Conservation (phyloP, 2,113 vertebrate species). For the Microtus oregoni region DNA sequence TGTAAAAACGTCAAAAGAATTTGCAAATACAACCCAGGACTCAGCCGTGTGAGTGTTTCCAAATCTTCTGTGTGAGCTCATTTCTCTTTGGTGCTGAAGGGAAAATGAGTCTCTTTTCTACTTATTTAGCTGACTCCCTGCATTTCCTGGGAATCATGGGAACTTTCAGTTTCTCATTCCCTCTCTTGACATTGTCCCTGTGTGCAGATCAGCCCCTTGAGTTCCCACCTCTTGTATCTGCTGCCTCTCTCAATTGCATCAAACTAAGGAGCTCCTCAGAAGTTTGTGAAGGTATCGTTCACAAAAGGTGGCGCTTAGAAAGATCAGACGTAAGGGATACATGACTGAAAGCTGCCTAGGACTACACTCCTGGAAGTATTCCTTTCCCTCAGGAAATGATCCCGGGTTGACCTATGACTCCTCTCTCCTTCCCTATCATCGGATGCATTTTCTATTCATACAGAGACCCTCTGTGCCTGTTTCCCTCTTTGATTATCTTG, state of each 20-base stretch:
- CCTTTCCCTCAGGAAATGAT: not conserved
- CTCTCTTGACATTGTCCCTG: not conserved
- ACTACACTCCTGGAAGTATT: not conserved
- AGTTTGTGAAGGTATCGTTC: not conserved
- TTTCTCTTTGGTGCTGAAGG: not conserved
- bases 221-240: not conserved
- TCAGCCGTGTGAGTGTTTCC: not conserved
- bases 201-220: not conserved
- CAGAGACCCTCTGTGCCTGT: not conserved
- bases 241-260: not conserved
- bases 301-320: not conserved
- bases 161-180: conserved; percentile 50
- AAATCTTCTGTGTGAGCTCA: not conserved
- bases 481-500: not conserved
- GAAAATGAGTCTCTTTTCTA: not conserved
- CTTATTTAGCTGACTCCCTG: not conserved
- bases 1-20: conserved; percentile 39
- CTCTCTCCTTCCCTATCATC: not conserved
- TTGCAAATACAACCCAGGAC: not conserved
- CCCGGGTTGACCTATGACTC: not conserved
- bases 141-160: conserved; percentile 32
- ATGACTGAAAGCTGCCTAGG: not conserved
- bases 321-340: not conserved
- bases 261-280: not conserved
- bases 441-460: not conserved